phyloP scores from a whole-genome alignment of 2,888 invertebrate species.

The Pycnomerus fuliginosus region DNA sequence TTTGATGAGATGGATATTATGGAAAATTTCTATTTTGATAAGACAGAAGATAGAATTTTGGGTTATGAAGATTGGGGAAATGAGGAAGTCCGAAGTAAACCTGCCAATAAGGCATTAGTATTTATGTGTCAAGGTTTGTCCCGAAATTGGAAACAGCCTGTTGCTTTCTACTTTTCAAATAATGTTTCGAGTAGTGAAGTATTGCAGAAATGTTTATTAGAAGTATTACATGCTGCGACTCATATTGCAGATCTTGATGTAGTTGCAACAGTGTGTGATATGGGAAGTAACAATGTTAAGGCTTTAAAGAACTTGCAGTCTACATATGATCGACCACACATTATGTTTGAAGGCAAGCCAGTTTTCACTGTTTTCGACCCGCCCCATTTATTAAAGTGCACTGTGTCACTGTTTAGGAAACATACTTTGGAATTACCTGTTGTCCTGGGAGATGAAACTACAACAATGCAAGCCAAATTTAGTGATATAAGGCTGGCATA shows the following conservation, averaged over 20 bases:
- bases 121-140: slow-evolving; percentile 21
- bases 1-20: slow-evolving; percentile 30
- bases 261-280: slow-evolving; percentile 26
- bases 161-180: slow-evolving; percentile 28
- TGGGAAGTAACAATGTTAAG: slow-evolving; percentile 26
- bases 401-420: slow-evolving; percentile 8
- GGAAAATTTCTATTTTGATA: slow-evolving; percentile 23
- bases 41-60: slow-evolving; percentile 13
- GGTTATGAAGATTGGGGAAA: slow-evolving; percentile 25
- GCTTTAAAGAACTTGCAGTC: slow-evolving; percentile 12
- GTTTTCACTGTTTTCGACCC: slow-evolving; percentile 12
- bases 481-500: slow-evolving; percentile 13
- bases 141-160: slow-evolving; percentile 27
- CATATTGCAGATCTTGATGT: slow-evolving; percentile 14
- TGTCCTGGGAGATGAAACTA: not conserved
- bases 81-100: not conserved
- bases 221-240: slow-evolving; percentile 19
- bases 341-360: slow-evolving; percentile 1
- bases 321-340: not conserved
- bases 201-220: slow-evolving; percentile 10
- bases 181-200: slow-evolving; percentile 10
- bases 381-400: slow-evolving; percentile 12
- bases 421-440: slow-evolving; percentile 3
- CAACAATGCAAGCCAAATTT: slow-evolving; percentile 14
- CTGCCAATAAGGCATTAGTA: slow-evolving; percentile 21